Evolutionary conservation across 2,797 vertebrate genomes (phyloP).

Genomic region (Aplochiton taeniatus): DNA sequence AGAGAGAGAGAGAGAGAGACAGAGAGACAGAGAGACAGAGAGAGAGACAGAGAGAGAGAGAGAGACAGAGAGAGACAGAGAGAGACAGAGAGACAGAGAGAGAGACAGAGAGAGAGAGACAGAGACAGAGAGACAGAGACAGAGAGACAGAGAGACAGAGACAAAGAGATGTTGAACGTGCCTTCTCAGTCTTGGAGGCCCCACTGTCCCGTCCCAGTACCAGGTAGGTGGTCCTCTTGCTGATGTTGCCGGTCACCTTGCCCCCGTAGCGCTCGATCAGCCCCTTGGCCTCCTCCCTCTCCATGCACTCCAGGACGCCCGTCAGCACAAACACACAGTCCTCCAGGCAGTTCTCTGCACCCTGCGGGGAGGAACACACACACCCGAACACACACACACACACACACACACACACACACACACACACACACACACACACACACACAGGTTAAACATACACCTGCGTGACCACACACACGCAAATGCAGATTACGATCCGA

Average conservation of each 20-base stretch:
- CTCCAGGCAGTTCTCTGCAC: slow-evolving; percentile 95
- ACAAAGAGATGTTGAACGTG: slow-evolving; percentile 44
- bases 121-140: background rate
- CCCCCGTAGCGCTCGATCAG: slow-evolving; percentile 94
- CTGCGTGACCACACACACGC: background rate
- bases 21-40: background rate
- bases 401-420: background rate
- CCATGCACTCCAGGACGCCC: slow-evolving; percentile 93
- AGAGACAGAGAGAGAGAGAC: background rate
- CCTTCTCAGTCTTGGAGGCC: slow-evolving; percentile 90
- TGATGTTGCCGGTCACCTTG: slow-evolving; percentile 93
- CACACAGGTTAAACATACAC: background rate
- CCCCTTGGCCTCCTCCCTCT: slow-evolving; percentile 90
- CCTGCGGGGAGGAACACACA: slow-evolving; percentile 71
- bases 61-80: background rate
- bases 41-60: background rate
- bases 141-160: too few species aligned
- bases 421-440: slow-evolving; percentile 9
- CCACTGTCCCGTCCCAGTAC: slow-evolving; percentile 92
- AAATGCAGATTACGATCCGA: background rate
- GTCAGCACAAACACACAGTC: slow-evolving; percentile 94
- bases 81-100: too few species aligned
- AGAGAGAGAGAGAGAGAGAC: background rate
- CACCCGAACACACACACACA: slow-evolving; percentile 15
- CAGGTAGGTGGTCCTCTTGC: slow-evolving; percentile 93